Evolutionary conservation across 1,140 invertebrate species (phyloP), one percentile per base, ranked within the genome.

Genomic region (Helicoverpa armigera): DNA sequence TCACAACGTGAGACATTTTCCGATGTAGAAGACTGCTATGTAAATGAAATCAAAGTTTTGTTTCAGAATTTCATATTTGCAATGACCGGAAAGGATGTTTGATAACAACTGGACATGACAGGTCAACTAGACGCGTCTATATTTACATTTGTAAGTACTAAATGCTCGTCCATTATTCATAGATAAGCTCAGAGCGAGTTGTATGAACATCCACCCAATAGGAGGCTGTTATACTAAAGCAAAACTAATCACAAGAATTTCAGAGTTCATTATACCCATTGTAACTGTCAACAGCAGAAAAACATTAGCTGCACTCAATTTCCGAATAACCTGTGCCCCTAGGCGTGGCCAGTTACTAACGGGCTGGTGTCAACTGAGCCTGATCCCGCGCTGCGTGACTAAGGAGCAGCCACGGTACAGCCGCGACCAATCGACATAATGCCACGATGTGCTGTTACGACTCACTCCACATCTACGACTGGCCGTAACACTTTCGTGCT

Each of bases 291-390:
- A 29, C 67, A 53, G 67, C 16, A 70, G 48, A 70, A 70, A 70
- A 70, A 70, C 67, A 70, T 70, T 70, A 54, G 67, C 48, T 70
- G 67, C 67, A 70, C 50, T 70, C 67, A 53, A 70, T 70, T 70
- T 70, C 67, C 67, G 48, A 70, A 53, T 70, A 70, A 70, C 67
- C 67, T 70, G 67, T 70, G 67, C 50, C 67, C 63, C 67, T 48
- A 70, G 67, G 12, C 67, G 48, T 53, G 65, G 23, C 35, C 4
- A 9, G 14, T 16, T 53, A 48, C 16, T 70, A 70, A 70, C 67
- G 67, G 67, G 43, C 63, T 67, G 23, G 67, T 70, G 67, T 70
- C 67, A 70, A 23, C 67, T 50, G 50, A 70, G 61, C 61, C 61
- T 51, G 67, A 70, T 53, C 50, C 67, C 48, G 65, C 65, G 11